A percentile compares a stretch with the other conserved stretches of the same genome.
Evolutionary conservation across 2,888 invertebrate species (phyloP).

Genomic region (Machimus rusticus): DNA sequence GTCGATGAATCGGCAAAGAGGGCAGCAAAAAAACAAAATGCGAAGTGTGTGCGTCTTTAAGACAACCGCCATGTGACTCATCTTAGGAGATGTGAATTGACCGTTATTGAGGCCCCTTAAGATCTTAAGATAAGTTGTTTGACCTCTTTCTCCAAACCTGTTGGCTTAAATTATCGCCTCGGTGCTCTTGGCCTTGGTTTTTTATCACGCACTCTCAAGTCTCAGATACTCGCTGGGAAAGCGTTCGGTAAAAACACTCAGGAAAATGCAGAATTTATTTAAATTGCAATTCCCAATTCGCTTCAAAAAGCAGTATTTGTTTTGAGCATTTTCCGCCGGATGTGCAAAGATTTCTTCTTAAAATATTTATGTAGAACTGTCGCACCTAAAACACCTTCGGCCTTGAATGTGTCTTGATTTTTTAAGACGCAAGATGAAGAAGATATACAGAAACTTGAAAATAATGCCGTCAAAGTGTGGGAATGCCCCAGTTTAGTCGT

Average conservation of each 20-base stretch:
- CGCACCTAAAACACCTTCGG: background rate
- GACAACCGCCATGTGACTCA: background rate
- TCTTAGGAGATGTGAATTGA: background rate
- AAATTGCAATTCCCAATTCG: background rate
- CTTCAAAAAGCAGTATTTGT: background rate
- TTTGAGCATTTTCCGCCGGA: background rate
- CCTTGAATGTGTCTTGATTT: background rate
- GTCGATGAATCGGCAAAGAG: background rate
- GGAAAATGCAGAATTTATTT: background rate
- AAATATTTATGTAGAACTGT: background rate
- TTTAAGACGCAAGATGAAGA: background rate
- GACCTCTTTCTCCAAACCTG: conserved; percentile 10
- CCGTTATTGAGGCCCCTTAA: background rate
- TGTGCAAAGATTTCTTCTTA: background rate
- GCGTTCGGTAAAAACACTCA: background rate
- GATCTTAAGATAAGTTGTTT: background rate
- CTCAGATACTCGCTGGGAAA: background rate
- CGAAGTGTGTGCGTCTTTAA: background rate
- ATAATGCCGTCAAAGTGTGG: background rate
- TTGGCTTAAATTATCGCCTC: background rate
- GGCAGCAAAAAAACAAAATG: background rate
- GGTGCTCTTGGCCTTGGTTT: background rate
- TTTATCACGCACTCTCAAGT: background rate
- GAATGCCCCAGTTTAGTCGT: background rate
- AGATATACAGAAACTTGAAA: background rate